Evolutionary conservation across 2,888 invertebrate genomes (phyloP), one percentile per base, ranked within the genome.

Genomic region (Dicyrtoma fusca): DNA sequence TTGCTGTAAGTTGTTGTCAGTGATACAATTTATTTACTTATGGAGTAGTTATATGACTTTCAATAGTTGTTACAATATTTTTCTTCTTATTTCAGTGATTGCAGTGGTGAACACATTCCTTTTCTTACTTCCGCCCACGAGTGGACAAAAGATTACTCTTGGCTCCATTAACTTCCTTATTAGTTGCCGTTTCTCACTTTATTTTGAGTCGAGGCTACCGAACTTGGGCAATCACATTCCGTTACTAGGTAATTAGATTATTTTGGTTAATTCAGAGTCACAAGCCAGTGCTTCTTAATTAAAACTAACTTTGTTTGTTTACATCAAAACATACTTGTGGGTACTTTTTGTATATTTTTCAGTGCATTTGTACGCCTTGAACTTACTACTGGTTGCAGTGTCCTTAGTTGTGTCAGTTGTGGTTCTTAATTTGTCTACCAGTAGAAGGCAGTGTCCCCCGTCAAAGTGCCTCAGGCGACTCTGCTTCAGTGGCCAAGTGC

Each of bases 61-160:
- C n/a, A n/a, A n/a, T n/a, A n/a, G n/a, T n/a, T n/a, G n/a, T n/a
- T n/a, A n/a, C n/a, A n/a, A n/a, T n/a, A n/a, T n/a, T n/a, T n/a
- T n/a, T n/a, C n/a, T n/a, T n/a, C n/a, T n/a, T n/a, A n/a, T n/a
- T n/a, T n/a, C 55, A 74, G 77, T 78, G 0, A 71, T 79, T 11
- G 73, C 78, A 6, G 63, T 79, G 17, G 74, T 79, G 6, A 78
- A 79, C 63, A 74, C 75, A 17, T 66, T 79, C 71, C 73, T 78
- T 5, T 79, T 78, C 49, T 19, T 79, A 8, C 71, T 79, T 0
- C 89, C 90, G 0, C 88, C 89, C 0, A 87, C 88, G 79, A 87
- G 89, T 78, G 88, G 88, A n/a, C 89, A 89, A 82, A 89, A 89
- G 82, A 85, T 90, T 19, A 71, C 76, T 6, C 51, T 81, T 10